phyloP scores from a whole-genome alignment of 2,888 invertebrate species.

The Scelioninae gen. 2 region DNA sequence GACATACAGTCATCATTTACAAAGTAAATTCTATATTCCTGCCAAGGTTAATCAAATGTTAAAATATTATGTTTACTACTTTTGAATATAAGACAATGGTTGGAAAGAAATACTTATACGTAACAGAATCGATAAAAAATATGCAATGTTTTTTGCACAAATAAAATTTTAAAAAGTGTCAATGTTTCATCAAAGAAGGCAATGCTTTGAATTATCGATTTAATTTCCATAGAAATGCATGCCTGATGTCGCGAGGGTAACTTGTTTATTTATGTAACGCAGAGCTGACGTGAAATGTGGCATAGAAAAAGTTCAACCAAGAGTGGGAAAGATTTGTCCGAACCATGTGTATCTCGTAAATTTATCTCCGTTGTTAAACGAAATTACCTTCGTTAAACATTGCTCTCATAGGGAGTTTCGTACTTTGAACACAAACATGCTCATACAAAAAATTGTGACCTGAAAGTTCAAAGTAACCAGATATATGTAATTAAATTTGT shows the following conservation, averaged over 20 bases:
- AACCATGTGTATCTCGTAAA: constrained; percentile 45
- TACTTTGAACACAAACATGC: constrained; percentile 16
- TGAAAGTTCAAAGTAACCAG: too few species aligned
- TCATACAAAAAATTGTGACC: neutral
- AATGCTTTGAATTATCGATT: constrained; percentile 38
- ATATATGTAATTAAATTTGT: too few species aligned
- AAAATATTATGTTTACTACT: too few species aligned
- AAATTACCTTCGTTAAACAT: constrained; percentile 43
- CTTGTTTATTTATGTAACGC: constrained; percentile 46
- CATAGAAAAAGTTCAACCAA: constrained; percentile 40
- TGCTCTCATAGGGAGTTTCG: constrained; percentile 24
- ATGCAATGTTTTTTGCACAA: too few species aligned
- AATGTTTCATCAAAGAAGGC: constrained; percentile 1
- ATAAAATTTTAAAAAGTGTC: neutral
- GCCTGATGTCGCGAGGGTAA: constrained; percentile 5
- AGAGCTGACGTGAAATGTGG: constrained; percentile 41
- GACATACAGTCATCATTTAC: too few species aligned
- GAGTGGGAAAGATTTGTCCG: constrained; percentile 39
- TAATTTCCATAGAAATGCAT: constrained; percentile 42
- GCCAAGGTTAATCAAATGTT: too few species aligned
- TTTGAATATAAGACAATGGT: too few species aligned
- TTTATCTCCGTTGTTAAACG: constrained; percentile 41
- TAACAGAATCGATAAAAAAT: too few species aligned
- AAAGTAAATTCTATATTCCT: too few species aligned
- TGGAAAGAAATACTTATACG: too few species aligned